Evolutionary conservation across 64 coral and sea anemone species (phyloP), one percentile per base, ranked within the genome.

Genomic region (Porites lutea): DNA sequence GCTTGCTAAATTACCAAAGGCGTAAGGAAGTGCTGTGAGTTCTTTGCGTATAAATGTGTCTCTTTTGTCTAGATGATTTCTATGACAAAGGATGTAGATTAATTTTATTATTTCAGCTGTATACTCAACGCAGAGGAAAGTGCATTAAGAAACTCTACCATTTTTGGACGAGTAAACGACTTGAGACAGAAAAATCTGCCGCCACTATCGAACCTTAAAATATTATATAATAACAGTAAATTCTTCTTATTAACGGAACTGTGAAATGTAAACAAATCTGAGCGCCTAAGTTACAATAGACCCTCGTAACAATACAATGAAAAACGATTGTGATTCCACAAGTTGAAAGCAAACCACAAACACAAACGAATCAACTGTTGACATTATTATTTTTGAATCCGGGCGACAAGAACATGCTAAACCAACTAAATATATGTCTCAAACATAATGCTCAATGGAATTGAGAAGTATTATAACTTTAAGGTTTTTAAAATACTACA

Each of bases 291-390:
- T 9, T 13, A 49, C 44, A 48, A 64, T 61, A 15, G 60, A 48
- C 27, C 27, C 14, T 43, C 18, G 3, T 50, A 14, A 8, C 16
- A 14, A 16, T 19, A 65, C 0, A 64, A 65, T 67, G 27, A 11
- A 66, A 52, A 67, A 20, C 45, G 68, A 84, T 75, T 75, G 47
- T 48, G 6, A 68, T 84, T 84, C 7, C 23, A 22, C 14, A 18
- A 67, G 81, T 21, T 19, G 7, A 84, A 20, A 68, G 62, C 46
- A 84, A 84, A 84, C 81, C 45, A 59, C 52, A 79, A 18, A 79
- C 77, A 37, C 77, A 79, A 58, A 79, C 59, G 23, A 10, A 69
- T 19, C 66, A 20, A 3, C 1, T 73, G 68, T 71, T 71, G 20
- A 27, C 14, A 71, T 7, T 5, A 71, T 43, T 13, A 82, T 65